Conservation (phyloP, 2,797 vertebrate genomes). For the Thamnophis elegans region DNA sequence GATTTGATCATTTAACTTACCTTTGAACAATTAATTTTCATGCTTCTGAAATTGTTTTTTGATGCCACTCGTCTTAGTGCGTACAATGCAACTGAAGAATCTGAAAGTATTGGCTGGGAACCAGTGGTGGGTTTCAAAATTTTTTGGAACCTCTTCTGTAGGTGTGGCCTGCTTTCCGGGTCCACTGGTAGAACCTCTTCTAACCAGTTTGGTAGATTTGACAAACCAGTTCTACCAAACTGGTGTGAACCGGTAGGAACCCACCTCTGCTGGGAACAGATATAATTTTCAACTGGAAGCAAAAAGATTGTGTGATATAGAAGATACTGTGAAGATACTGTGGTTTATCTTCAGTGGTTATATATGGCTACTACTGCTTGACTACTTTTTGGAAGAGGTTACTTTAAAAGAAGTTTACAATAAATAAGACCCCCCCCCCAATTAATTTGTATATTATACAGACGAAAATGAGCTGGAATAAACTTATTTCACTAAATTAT, state of each 20-base stretch:
- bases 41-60: not conserved
- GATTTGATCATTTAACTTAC: not conserved
- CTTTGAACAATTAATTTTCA: not conserved
- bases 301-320: not conserved
- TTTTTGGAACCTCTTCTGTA: too few relatives aligned
- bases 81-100: not conserved
- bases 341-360: not conserved
- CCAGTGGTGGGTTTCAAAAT: too few relatives aligned
- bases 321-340: not conserved
- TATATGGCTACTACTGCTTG: not conserved
- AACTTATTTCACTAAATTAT: not conserved
- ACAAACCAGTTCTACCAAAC: too few relatives aligned
- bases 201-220: too few relatives aligned
- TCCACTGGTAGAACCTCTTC: too few relatives aligned
- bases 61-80: not conserved
- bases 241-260: too few relatives aligned
- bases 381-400: not conserved
- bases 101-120: not conserved
- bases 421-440: not conserved
- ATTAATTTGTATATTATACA: not conserved
- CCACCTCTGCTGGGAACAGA: not conserved
- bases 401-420: not conserved
- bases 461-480: not conserved
- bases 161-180: too few relatives aligned
- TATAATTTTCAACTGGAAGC: not conserved